These are phyloP conservation scores for Pinna nobilis DNA, from an alignment of 1,140 invertebrate genomes.

Conservation along the genomic window DNA sequence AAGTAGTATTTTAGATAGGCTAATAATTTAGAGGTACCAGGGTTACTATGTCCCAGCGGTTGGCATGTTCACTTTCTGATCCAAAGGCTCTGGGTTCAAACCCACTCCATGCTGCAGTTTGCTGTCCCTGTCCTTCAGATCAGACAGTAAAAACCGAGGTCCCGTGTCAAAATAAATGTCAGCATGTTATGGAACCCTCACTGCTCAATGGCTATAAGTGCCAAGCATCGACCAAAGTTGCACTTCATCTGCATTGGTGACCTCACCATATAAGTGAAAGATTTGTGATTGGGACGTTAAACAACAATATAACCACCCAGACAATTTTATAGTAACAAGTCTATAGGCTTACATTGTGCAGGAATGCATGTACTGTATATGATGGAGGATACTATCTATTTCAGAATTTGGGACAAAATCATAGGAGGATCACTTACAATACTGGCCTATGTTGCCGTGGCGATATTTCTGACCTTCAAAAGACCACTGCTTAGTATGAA, in stretches of 20 bases:
- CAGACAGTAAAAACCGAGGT: no score
- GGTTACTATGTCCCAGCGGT: no score
- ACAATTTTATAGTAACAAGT: background rate
- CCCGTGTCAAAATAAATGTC: no score
- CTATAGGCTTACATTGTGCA: background rate
- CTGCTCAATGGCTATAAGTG: no score
- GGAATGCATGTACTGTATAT: background rate
- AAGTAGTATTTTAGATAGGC: no score
- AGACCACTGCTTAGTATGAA: constrained; percentile 80
- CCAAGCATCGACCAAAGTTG: background rate
- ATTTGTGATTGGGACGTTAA: background rate
- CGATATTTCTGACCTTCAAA: constrained; percentile 83
- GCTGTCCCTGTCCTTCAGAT: no score
- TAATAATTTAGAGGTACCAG: no score
- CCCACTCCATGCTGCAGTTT: no score
- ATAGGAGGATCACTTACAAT: constrained; percentile 89
- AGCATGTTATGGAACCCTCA: no score
- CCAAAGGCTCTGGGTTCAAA: no score
- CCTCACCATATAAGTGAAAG: background rate
- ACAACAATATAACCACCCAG: no score
- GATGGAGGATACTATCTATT: constrained; percentile 54
- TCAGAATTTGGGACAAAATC: constrained; percentile 91
- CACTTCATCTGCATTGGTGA: background rate
- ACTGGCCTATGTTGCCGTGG: constrained; percentile 85
- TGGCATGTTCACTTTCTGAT: no score